Evolutionary conservation across 1,140 invertebrate species (phyloP), one percentile per base, ranked within the genome.

Genomic region (Megalopta genalis): DNA sequence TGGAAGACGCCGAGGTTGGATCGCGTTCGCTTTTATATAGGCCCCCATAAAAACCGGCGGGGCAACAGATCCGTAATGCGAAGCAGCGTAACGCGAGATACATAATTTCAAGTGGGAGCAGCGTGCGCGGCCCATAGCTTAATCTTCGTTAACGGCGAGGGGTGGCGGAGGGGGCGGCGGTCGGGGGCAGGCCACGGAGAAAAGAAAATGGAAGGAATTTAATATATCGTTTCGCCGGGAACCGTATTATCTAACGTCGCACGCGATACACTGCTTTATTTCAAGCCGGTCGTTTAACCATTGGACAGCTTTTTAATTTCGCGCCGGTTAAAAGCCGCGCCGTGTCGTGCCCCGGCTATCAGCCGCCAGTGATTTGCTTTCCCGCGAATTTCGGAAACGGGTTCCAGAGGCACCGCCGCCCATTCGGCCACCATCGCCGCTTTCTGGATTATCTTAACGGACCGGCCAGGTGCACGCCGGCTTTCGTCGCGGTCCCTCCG

Each of bases 261-360:
- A 78, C 76, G 76, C 76, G 76, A 78, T 72, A 72, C 37, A 46
- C 60, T 64, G 68, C 69, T 78, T 78, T 72, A 72, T 78, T 72
- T 25, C 42, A 49, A 72, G 68, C 68, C 57, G 69, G 46, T 65
- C 76, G 69, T 64, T 78, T 78, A 72, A 72, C 76, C 76, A 54
- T 65, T 65, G 49, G 60, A 64, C 76, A 72, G 76, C 60, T 72
- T 72, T 78, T 78, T 78, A 78, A 78, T 78, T 78, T 78, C 76
- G 42, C 69, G 60, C 57, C 60, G 60, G 60, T 21, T 76, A 62
- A 52, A 77, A 70, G 39, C 54, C n/a, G 12, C 25, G 25, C 25
- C 21, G n/a, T 57, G 54, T 57, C 54, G 54, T 57, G 54, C n/a
- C 54, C 7, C 21, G 21, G 16, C 14, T 62, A 62, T 62, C 27